Evolutionary conservation across 2,113 vertebrate species (phyloP).

Genomic region (Trinectes maculatus): DNA sequence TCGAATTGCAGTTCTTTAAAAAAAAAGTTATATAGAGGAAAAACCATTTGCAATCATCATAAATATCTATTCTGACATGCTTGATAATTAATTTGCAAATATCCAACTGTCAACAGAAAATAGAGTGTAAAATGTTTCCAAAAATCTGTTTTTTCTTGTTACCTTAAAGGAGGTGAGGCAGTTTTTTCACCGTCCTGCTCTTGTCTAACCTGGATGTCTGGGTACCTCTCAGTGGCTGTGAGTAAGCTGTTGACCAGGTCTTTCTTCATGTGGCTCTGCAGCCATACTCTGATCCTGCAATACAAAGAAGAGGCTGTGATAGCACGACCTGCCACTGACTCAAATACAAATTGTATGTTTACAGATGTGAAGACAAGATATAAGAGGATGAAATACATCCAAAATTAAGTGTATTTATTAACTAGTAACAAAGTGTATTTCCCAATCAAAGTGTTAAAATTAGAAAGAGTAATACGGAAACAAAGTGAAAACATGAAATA

Average conservation of each 20-base stretch:
- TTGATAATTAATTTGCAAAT: neutral
- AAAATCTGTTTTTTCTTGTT: constrained; percentile 38
- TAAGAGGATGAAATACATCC: constrained; percentile 10
- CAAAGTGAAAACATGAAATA: no score
- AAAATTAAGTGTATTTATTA: no score
- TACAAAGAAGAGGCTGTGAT: constrained; percentile 1
- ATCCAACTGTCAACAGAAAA: neutral
- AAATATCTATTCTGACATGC: neutral
- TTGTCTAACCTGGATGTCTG: constrained; percentile 38
- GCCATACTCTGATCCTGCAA: constrained; percentile 84
- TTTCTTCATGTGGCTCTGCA: constrained; percentile 79
- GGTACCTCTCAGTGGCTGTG: neutral
- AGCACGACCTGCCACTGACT: neutral
- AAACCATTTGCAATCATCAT: neutral
- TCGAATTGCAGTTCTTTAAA: neutral
- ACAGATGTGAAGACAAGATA: neutral
- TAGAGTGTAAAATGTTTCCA: no score
- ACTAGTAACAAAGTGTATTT: no score
- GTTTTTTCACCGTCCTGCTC: constrained; percentile 72
- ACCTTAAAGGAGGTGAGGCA: constrained; percentile 80
- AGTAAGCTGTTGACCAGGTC: constrained; percentile 68
- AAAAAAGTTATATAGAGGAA: neutral
- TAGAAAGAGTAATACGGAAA: no score
- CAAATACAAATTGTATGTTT: neutral
- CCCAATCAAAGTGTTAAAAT: no score